Conservation (phyloP, 2,888 invertebrate species). For the Dendrolimus houi region DNA sequence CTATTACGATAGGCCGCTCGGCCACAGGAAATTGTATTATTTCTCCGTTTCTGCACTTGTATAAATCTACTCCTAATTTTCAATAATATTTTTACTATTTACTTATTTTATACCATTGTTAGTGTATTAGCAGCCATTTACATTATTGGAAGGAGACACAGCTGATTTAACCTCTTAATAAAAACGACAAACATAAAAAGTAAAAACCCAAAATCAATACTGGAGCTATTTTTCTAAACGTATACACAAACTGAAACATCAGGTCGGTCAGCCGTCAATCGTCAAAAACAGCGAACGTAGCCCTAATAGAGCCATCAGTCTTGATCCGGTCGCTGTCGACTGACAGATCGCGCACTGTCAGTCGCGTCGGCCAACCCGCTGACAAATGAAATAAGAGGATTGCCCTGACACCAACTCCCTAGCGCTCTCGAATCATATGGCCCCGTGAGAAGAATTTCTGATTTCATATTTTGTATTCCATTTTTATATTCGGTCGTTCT, state of each 20-base stretch:
- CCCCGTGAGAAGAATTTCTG: conserved; percentile 3
- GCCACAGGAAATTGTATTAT: too few species aligned
- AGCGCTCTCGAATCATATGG: conserved; percentile 3
- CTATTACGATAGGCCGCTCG: too few species aligned
- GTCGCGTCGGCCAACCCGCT: conserved; percentile 36
- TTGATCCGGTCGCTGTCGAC: conserved; percentile 32
- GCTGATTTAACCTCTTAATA: too few species aligned
- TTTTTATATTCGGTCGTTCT: neutral
- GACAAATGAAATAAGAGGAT: conserved; percentile 71
- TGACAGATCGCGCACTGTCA: conserved; percentile 59
- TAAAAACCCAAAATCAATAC: too few species aligned
- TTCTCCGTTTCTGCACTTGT: too few species aligned
- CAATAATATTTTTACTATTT: too few species aligned
- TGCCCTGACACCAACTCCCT: conserved; percentile 27
- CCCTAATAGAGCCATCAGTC: conserved; percentile 36
- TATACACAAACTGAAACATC: neutral
- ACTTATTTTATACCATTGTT: too few species aligned
- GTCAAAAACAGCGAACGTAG: conserved; percentile 22
- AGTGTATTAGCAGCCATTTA: too few species aligned
- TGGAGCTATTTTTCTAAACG: too few species aligned
- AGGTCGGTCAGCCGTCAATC: neutral
- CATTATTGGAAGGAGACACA: too few species aligned
- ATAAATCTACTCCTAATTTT: too few species aligned
- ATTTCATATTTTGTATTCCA: neutral
- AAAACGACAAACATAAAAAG: too few species aligned